These are phyloP conservation scores for Meteorus cinctellus DNA, from an alignment of 2,888 invertebrate genomes.

Conservation along the genomic window DNA sequence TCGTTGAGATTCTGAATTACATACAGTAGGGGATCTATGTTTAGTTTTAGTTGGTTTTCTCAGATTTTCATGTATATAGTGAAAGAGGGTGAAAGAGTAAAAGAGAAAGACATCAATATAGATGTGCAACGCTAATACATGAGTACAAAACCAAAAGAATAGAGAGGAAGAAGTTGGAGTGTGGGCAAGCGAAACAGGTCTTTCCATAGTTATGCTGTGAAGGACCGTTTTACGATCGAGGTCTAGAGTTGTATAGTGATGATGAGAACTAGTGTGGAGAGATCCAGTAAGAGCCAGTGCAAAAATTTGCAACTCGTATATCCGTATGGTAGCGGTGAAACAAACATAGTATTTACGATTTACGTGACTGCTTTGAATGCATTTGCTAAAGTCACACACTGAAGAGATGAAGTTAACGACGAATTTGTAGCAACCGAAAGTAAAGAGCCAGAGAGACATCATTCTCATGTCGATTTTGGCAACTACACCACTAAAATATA, in stretches of 20 bases:
- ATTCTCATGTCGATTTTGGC: slow-evolving; percentile 20
- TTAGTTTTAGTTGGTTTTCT: slow-evolving; percentile 64
- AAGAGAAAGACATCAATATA: neutral
- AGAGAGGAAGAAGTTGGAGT: neutral
- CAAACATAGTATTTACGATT: slow-evolving; percentile 10
- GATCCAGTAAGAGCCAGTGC: neutral
- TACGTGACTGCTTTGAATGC: slow-evolving; percentile 14
- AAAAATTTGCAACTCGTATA: slow-evolving; percentile 10
- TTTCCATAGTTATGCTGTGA: slow-evolving; percentile 30
- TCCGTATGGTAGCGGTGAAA: slow-evolving; percentile 1
- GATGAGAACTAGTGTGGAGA: slow-evolving; percentile 17
- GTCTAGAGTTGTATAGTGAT: slow-evolving; percentile 1
- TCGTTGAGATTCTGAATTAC: slow-evolving; percentile 20
- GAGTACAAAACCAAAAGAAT: slow-evolving; percentile 1
- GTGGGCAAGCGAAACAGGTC: slow-evolving; percentile 41
- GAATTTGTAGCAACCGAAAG: slow-evolving; percentile 19
- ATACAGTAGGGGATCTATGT: slow-evolving; percentile 56
- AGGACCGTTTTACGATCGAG: slow-evolving; percentile 50
- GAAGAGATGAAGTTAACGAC: slow-evolving; percentile 12
- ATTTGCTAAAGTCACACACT: neutral
- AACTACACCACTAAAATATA: neutral
- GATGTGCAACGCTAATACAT: neutral
- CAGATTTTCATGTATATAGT: slow-evolving; percentile 58
- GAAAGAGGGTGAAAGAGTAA: slow-evolving; percentile 32
- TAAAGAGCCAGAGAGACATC: neutral